Base-by-base conservation (phyloP, 2,888 invertebrate genomes). In the Brenthis daphne region DNA sequence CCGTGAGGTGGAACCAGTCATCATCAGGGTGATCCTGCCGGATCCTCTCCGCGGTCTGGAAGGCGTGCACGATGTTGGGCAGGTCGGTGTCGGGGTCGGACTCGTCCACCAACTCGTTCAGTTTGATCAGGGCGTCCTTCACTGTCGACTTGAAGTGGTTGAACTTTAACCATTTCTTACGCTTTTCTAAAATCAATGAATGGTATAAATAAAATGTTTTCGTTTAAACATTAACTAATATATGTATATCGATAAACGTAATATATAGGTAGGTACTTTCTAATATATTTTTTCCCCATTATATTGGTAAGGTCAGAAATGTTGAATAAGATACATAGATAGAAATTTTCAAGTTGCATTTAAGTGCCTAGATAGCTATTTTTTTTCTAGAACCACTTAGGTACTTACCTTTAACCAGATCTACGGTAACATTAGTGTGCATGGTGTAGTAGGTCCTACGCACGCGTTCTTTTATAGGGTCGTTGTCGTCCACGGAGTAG, bases 1-100 rank as follows among this genome's bases (percentile, higher is more conserved):
- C 99, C 0, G 97, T 98, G 8, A 99, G 94, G 75, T 99, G 99
- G 82, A 99, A 96, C 99, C 99, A 99, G 82, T 98, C 98, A 12
- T 95, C 91, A 70, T 97, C 94, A 0, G 99, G 99, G 83, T 97
- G 96, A 64, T 96, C 96, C 57, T 94, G 85, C 0, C 98, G 94
- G 76, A 99, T 97, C 67, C 96, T 94, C 89, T 99, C 99, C 0
- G 99, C 99, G 0, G 99, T 99, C 92, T 99, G 99, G 90, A 97
- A 98, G 66, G 98, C 99, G 86, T 99, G 99, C 64, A 98, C 94
- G 74, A 98, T 97, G 89, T 99, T 99, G 0, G 99, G 99, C 77
- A 99, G 89, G 79, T 96, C 95, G 0, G 96, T 96, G 89, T 99
- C 99, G 0, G 99, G 99, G 90, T 99, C 99, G 20, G 98, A 98